Base-by-base conservation (phyloP, 2,888 invertebrate genomes). In the Osmoderma eremita region DNA sequence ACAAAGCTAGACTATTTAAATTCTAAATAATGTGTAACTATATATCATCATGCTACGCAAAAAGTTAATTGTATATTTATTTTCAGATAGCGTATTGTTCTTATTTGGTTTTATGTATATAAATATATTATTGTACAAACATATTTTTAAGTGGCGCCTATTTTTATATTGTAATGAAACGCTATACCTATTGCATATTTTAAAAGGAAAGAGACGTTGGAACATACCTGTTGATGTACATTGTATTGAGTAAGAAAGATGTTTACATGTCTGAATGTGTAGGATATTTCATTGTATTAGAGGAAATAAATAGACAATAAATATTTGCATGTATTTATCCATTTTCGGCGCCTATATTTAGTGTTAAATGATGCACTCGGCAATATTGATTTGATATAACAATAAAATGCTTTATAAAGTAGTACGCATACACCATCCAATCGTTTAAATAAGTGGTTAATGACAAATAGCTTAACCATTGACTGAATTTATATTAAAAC, bases 61-160 rank as follows among this genome's bases (percentile, higher is more conserved):
- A 50, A 50, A 50, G 13, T 13, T 15, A 50, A 13, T 53, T 63
- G 15, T 63, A 30, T 53, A 41, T 41, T 15, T 58, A 56, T 41
- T 22, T 22, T 41, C 38, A 20, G 3, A 42, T 38, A 51, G 2
- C 17, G 41, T 17, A 39, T 41, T 63, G 30, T 4, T 36, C 36
- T n/a, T 22, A 6, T 41, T 63, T 41, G 10, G 10, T 49, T 39
- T 65, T 65, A 36, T 58, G 22, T 68, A 64, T 61, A 51, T 68
- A 68, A 61, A 62, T 65, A 61, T 54, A 63, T 63, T 53, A 10
- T 49, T 64, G 58, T 58, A 65, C 49, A 58, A 58, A 51, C 38
- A 61, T 67, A 64, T 64, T 58, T 49, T 67, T 67, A 67, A 63
- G 63, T 63, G 64, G 64, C 58, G 67, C 64, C 64, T 67, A 67